A percentile compares a stretch with the other conserved stretches of the same genome.
Conservation (phyloP, 2,888 invertebrate genomes). For the Ariolimax columbianus region DNA sequence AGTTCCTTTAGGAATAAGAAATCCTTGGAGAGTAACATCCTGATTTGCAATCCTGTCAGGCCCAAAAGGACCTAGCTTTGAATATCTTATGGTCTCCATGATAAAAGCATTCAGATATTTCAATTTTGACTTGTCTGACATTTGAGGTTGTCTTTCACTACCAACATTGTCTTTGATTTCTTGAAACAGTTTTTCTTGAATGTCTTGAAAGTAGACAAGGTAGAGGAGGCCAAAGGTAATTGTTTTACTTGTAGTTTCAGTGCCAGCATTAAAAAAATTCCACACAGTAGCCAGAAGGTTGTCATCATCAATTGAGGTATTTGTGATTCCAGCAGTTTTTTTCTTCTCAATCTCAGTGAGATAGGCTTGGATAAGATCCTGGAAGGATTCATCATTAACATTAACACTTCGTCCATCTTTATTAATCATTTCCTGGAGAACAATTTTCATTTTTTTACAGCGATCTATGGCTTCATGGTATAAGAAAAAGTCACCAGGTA, state of each 20-base stretch:
- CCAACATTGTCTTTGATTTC: slow-evolving; percentile 74
- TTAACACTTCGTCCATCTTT: slow-evolving; percentile 15
- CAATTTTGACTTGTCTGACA: slow-evolving; percentile 57
- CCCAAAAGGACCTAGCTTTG: slow-evolving; percentile 61
- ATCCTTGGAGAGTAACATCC: slow-evolving; percentile 64
- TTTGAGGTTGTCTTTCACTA: slow-evolving; percentile 52
- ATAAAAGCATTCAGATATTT: slow-evolving; percentile 67
- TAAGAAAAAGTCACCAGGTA: slow-evolving; percentile 41
- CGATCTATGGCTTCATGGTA: background rate
- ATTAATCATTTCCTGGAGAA: slow-evolving; percentile 17
- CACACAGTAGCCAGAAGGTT: slow-evolving; percentile 29
- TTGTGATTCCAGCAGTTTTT: slow-evolving; percentile 1
- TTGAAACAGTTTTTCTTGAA: slow-evolving; percentile 51
- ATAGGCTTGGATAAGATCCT: slow-evolving; percentile 30
- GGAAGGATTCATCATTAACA: slow-evolving; percentile 23
- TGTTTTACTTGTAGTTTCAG: slow-evolving; percentile 89
- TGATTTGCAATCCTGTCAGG: slow-evolving; percentile 56
- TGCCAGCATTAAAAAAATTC: slow-evolving; percentile 57
- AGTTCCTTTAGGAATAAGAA: slow-evolving; percentile 62
- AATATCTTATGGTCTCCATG: slow-evolving; percentile 64
- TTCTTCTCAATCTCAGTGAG: slow-evolving; percentile 35
- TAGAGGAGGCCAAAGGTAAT: slow-evolving; percentile 90
- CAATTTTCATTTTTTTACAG: background rate
- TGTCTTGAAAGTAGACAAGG: slow-evolving; percentile 87
- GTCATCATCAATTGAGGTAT: slow-evolving; percentile 9